A percentile compares a stretch with the other conserved stretches of the same genome.
These are phyloP conservation scores for Probosciger aterrimus DNA, from an alignment of 2,113 vertebrate genomes.

Conservation along the genomic window DNA sequence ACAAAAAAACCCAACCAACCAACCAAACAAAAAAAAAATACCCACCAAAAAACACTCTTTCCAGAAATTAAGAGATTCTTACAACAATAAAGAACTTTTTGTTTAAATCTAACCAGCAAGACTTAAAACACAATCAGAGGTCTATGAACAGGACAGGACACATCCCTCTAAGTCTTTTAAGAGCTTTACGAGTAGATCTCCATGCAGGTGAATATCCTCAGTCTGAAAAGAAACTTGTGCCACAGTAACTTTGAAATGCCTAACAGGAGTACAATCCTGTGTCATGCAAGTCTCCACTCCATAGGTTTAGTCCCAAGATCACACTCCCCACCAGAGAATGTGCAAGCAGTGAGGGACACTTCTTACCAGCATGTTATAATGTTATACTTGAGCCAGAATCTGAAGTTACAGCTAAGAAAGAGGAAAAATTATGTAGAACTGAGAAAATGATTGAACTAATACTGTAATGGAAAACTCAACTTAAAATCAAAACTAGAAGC, in stretches of 20 bases:
- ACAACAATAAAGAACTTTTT: background rate
- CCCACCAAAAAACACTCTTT: background rate
- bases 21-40: background rate
- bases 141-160: background rate
- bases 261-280: background rate
- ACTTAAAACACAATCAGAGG: background rate
- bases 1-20: no score
- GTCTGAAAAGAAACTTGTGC: background rate
- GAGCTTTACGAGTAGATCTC: background rate
- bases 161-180: background rate
- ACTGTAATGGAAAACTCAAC: background rate
- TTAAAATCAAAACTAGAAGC: background rate
- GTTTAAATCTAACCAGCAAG: background rate
- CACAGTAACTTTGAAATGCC: background rate
- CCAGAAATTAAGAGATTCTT: background rate
- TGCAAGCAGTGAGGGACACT: background rate
- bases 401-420: background rate
- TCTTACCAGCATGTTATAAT: background rate
- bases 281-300: background rate
- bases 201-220: background rate
- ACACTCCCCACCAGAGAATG: background rate
- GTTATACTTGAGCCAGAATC: background rate
- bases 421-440: background rate
- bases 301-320: background rate
- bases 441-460: background rate